Percentiles rank a stretch among this genome's conserved stretches.
Evolutionary conservation across 2,888 invertebrate species (phyloP).

Genomic region (Chelonus formosanus): DNA sequence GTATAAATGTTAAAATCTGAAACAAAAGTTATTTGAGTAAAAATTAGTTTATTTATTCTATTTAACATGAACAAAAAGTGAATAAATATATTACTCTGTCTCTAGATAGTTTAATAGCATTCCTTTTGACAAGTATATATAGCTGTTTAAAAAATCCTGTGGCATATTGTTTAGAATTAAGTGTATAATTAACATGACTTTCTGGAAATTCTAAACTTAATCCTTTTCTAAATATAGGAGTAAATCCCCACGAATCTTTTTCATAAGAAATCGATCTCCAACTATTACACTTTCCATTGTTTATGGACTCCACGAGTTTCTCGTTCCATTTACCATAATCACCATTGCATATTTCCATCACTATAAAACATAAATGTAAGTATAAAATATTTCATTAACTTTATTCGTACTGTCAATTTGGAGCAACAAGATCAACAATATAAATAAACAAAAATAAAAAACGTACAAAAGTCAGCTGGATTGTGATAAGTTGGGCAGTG

Average conservation of each 20-base stretch:
- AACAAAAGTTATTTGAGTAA: constrained; percentile 28
- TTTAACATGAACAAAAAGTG: neutral
- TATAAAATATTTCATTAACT: neutral
- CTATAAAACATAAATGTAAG: constrained; percentile 63
- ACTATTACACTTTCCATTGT: constrained; percentile 70
- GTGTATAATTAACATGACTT: neutral
- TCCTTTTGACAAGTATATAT: constrained; percentile 71
- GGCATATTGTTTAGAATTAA: constrained; percentile 64
- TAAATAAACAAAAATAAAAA: constrained; percentile 18
- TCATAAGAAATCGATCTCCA: constrained; percentile 65
- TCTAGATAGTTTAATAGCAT: constrained; percentile 73
- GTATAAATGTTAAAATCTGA: constrained; percentile 78
- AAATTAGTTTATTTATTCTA: constrained; percentile 15
- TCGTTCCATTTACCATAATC: constrained; percentile 75
- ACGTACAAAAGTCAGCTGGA: constrained; percentile 89
- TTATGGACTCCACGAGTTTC: constrained; percentile 70
- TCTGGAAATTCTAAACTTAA: constrained; percentile 10
- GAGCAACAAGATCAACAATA: no score
- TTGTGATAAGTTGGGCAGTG: constrained; percentile 89
- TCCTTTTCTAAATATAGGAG: constrained; percentile 47
- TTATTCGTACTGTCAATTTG: no score
- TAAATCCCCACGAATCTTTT: constrained; percentile 12
- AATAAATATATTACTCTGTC: constrained; percentile 67
- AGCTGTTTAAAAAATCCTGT: constrained; percentile 71
- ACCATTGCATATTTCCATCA: constrained; percentile 82